Evolutionary conservation across 1,140 invertebrate species (phyloP).

Genomic region (Globodera ellingtonae): DNA sequence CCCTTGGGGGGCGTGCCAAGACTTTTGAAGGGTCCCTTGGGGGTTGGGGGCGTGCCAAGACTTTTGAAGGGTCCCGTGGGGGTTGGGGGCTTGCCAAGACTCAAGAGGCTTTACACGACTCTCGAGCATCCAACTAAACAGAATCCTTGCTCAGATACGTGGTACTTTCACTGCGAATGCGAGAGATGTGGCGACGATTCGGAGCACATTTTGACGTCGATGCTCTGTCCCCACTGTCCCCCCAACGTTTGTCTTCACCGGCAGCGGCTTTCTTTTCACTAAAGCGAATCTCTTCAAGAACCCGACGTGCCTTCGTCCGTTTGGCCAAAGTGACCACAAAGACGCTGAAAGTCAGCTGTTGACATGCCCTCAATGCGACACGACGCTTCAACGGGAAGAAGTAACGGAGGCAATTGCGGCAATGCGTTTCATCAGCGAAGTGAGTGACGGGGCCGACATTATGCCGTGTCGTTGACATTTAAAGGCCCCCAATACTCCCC

Average conservation of each 20-base stretch:
- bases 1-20: too few relatives aligned
- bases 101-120: too few relatives aligned
- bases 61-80: too few relatives aligned
- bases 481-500: too few relatives aligned
- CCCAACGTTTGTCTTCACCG: slow-evolving; percentile 26
- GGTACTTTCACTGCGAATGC: slow-evolving; percentile 64
- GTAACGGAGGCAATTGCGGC: slow-evolving; percentile 49
- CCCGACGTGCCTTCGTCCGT: slow-evolving; percentile 27
- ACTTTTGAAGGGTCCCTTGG: too few relatives aligned
- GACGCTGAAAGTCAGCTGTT: slow-evolving; percentile 37
- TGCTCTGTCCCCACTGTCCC: slow-evolving; percentile 52
- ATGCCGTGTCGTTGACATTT: too few relatives aligned
- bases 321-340: slow-evolving; percentile 38
- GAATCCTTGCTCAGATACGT: slow-evolving; percentile 36
- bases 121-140: neutral
- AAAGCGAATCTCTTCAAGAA: slow-evolving; percentile 18
- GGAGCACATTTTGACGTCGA: slow-evolving; percentile 58
- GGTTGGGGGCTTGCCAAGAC: too few relatives aligned
- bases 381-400: slow-evolving; percentile 24
- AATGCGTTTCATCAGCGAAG: slow-evolving; percentile 52
- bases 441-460: neutral
- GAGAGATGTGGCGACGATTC: slow-evolving; percentile 51
- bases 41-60: too few relatives aligned
- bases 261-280: slow-evolving; percentile 19
- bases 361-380: slow-evolving; percentile 41